Base-by-base conservation (phyloP, 2,113 vertebrate species). In the Telmatochromis brachygnathus region DNA sequence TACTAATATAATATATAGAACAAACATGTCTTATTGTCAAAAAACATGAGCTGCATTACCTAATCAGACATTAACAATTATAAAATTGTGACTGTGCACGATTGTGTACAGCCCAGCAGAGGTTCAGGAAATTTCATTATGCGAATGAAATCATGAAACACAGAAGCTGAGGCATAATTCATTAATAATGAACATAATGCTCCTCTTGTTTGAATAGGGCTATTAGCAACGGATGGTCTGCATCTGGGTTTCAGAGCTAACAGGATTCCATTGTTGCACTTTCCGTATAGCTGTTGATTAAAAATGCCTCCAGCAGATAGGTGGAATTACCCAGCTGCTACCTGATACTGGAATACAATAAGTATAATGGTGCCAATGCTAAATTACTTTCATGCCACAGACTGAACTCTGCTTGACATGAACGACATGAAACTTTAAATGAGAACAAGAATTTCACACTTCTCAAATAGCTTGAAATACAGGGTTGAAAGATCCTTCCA, bases 311-410 rank as follows among this genome's bases (percentile, higher is more conserved):
- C 54, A 93, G 94, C 94, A 83, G 89, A 89, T 84, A 51, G 6
- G 53, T 87, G 83, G 84, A 88, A 94, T 95, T 93, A 91, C 17
- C 68, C 95, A 95, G 94, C 94, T 95, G 95, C 93, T 91, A 88
- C 93, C 92, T 88, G 87, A 83, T 42, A 75, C 54, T n/a, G 37
- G 70, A 92, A 93, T 51, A 92, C 90, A 95, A 92, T 91, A 85
- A 91, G 79, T 81, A 60, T 62, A 65, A 89, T 84, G 80, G 65
- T 4, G 70, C 53, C 33, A 21, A 51, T 51, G 82, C 82, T 60
- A 75, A 65, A 90, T 87, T 13, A 87, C 75, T 84, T 65, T 77
- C 30, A 9, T 30, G 35, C 81, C 83, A 35, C 62, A 26, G 10
- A 79, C 75, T 60, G 28, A 87, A 56, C 35, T 15, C n/a, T 79